phyloP scores from a whole-genome alignment of 2,888 invertebrate species.

The Epirrhoe tristata region DNA sequence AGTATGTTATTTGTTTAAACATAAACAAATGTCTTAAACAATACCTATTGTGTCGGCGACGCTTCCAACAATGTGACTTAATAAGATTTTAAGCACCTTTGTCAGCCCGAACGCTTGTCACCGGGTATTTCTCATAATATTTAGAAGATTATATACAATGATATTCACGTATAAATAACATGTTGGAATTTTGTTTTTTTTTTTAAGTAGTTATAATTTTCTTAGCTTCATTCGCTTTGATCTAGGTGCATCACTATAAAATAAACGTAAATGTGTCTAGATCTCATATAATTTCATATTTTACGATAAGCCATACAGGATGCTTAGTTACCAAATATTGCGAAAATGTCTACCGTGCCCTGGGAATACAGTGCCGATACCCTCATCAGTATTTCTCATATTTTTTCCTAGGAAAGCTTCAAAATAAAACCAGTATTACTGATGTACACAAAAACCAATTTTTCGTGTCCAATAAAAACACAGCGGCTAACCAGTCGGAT shows the following conservation, averaged over 20 bases:
- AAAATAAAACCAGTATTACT: constrained; percentile 7
- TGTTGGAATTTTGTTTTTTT: constrained; percentile 4
- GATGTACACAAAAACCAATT: constrained; percentile 41
- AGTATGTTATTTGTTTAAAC: not conserved
- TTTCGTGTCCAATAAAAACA: constrained; percentile 44
- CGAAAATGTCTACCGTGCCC: too few species aligned
- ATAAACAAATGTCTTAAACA: constrained; percentile 12
- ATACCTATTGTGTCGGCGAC: constrained; percentile 27
- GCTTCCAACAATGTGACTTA: constrained; percentile 37
- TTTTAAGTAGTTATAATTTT: not conserved
- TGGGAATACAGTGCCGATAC: too few species aligned
- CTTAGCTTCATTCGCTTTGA: too few species aligned
- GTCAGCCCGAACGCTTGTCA: constrained; percentile 39
- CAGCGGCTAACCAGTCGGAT: constrained; percentile 41
- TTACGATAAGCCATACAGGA: too few species aligned
- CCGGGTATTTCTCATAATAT: constrained; percentile 34
- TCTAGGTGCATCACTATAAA: too few species aligned
- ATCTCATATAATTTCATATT: too few species aligned
- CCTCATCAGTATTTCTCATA: too few species aligned
- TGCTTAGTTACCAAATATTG: too few species aligned
- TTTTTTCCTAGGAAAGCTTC: not conserved
- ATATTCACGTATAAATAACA: constrained; percentile 28
- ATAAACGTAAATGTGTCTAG: too few species aligned
- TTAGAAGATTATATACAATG: constrained; percentile 29
- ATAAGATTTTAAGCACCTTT: constrained; percentile 41